phyloP scores from a whole-genome alignment of 2,797 vertebrate species.

The Chelonia mydas region DNA sequence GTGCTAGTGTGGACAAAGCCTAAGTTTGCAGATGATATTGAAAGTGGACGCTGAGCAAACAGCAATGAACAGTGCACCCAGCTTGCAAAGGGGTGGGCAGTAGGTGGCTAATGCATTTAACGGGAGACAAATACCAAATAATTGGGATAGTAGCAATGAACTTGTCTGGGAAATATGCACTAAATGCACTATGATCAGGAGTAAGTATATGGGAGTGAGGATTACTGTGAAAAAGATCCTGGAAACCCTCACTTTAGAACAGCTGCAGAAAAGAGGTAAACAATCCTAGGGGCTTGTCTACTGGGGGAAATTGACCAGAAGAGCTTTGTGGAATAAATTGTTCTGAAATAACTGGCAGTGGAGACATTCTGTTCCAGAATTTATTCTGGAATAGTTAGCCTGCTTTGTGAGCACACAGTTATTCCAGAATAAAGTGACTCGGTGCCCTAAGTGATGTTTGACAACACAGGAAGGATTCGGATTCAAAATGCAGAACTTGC shows the following conservation, averaged over 20 bases:
- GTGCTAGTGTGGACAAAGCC: too few relatives aligned
- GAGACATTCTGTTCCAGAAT: not conserved
- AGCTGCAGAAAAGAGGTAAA: not conserved
- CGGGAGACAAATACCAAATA: not conserved
- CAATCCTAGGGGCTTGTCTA: not conserved
- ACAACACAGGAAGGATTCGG: not conserved
- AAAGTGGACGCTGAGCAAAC: not conserved
- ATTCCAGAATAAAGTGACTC: not conserved
- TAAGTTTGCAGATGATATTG: not conserved
- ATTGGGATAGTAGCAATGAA: not conserved
- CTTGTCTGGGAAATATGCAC: not conserved
- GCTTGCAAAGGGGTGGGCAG: not conserved
- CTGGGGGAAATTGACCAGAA: not conserved
- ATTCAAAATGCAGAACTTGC: not conserved
- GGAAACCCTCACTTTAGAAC: not conserved
- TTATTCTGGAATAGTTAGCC: not conserved
- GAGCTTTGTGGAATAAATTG: not conserved
- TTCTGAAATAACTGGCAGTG: not conserved
- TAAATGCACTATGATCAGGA: not conserved
- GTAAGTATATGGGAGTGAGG: not conserved
- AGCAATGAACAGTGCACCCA: not conserved
- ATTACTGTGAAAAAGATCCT: not conserved
- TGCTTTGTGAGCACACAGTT: not conserved
- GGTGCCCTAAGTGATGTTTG: not conserved
- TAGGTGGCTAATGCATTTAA: not conserved